Conservation (phyloP, 2,113 vertebrate species). For the Sula dactylatra region DNA sequence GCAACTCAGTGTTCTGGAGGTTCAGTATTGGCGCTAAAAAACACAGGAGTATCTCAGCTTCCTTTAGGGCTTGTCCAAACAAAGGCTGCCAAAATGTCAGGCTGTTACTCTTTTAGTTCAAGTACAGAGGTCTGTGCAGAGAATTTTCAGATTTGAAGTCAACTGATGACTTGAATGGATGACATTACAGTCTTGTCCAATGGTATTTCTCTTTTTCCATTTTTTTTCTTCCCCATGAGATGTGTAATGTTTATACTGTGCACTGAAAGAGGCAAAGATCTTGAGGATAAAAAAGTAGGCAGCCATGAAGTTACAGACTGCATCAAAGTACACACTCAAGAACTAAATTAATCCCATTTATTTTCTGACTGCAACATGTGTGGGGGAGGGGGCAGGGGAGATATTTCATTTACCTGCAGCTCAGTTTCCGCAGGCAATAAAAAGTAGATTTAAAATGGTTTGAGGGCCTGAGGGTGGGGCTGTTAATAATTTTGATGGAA, state of each 20-base stretch:
- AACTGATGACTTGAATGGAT: not conserved
- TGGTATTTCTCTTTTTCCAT: not conserved
- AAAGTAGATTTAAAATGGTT: not conserved
- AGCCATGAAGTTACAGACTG: not conserved
- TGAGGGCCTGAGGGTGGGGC: rapidly evolving
- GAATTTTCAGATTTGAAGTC: not conserved
- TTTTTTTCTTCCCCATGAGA: not conserved
- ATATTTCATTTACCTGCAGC: not conserved
- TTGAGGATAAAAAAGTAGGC: not conserved
- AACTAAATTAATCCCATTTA: not conserved
- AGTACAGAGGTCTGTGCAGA: not conserved
- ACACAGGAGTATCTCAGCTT: not conserved
- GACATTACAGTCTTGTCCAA: not conserved
- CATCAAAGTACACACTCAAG: rapidly evolving
- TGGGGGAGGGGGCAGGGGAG: rapidly evolving
- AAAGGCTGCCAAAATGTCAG: not conserved
- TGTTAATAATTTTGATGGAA: not conserved
- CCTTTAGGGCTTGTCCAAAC: not conserved
- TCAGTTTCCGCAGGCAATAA: not conserved
- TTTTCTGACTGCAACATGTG: not conserved
- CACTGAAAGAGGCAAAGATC: not conserved
- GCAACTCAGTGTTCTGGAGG: not conserved
- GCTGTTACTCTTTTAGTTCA: not conserved
- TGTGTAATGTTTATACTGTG: not conserved
- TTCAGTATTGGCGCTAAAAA: not conserved